phyloP scores from a whole-genome alignment of 2,797 vertebrate species.

The Margarornis squamiger region DNA sequence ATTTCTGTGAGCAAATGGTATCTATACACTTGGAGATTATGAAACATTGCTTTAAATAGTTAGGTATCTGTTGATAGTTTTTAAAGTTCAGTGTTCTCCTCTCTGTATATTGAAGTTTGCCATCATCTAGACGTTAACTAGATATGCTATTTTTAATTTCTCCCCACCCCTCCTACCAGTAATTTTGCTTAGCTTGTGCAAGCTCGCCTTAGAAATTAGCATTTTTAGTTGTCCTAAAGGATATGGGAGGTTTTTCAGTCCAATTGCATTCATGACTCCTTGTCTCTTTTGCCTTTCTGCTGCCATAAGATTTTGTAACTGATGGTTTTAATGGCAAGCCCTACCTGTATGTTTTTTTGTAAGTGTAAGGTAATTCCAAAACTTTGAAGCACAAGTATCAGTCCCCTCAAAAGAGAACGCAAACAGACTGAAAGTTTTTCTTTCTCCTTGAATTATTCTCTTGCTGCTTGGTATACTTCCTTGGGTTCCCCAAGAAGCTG shows the following conservation, averaged over 20 bases:
- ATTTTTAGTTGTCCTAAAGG: background rate
- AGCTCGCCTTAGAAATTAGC: background rate
- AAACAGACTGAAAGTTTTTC: background rate
- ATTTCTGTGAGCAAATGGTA: background rate
- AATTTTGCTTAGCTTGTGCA: background rate
- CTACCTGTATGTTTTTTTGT: background rate
- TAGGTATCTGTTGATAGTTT: background rate
- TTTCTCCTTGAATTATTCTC: background rate
- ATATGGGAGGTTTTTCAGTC: background rate
- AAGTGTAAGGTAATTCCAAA: background rate
- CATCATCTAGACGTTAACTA: background rate
- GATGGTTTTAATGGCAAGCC: background rate
- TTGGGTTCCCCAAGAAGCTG: background rate
- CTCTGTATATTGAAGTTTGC: background rate
- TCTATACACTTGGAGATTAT: background rate
- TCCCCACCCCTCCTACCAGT: fast-evolving
- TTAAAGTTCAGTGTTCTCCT: background rate
- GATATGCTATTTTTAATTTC: background rate
- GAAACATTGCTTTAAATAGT: background rate
- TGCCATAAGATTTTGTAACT: background rate
- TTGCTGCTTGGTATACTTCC: background rate
- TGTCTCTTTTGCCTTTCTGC: background rate
- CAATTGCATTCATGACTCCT: fast-evolving
- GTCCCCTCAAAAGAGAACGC: background rate
- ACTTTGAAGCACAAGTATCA: background rate